These are phyloP conservation scores for Bombus difficillimus DNA, from an alignment of 1,140 invertebrate species.

Conservation along the genomic window DNA sequence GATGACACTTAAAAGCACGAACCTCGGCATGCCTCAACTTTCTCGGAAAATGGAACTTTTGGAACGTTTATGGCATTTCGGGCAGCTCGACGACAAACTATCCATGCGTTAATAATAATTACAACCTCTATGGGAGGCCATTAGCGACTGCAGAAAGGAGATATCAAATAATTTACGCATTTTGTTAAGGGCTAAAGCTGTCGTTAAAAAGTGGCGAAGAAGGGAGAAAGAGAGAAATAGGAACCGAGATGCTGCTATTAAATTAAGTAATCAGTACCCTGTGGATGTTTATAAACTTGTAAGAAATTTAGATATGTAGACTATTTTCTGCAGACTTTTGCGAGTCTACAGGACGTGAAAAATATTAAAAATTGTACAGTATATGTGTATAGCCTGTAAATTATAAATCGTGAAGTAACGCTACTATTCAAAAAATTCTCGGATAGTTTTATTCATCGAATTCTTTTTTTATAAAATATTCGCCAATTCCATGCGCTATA, in stretches of 20 bases:
- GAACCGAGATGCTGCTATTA: background rate
- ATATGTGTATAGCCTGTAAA: too few species aligned
- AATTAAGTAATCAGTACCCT: background rate
- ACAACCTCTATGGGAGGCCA: conserved; percentile 9
- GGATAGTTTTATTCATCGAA: background rate
- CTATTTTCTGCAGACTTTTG: too few species aligned
- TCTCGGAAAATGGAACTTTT: conserved; percentile 19
- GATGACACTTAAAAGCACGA: conserved; percentile 33
- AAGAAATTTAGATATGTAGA: too few species aligned
- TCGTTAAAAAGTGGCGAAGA: background rate
- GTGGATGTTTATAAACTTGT: too few species aligned
- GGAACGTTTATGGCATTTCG: conserved; percentile 40
- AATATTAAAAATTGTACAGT: too few species aligned
- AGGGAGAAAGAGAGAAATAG: background rate
- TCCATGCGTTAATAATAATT: conserved; percentile 37
- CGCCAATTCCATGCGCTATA: too few species aligned
- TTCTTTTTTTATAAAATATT: too few species aligned
- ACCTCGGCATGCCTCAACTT: conserved; percentile 8
- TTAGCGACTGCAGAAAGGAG: conserved; percentile 42
- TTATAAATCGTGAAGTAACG: too few species aligned
- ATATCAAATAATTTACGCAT: conserved; percentile 50
- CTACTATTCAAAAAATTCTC: too few species aligned
- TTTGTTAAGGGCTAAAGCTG: background rate
- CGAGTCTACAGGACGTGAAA: too few species aligned
- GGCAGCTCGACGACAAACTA: conserved; percentile 36